Conservation (phyloP, 2,113 vertebrate species). For the Fregata magnificens region DNA sequence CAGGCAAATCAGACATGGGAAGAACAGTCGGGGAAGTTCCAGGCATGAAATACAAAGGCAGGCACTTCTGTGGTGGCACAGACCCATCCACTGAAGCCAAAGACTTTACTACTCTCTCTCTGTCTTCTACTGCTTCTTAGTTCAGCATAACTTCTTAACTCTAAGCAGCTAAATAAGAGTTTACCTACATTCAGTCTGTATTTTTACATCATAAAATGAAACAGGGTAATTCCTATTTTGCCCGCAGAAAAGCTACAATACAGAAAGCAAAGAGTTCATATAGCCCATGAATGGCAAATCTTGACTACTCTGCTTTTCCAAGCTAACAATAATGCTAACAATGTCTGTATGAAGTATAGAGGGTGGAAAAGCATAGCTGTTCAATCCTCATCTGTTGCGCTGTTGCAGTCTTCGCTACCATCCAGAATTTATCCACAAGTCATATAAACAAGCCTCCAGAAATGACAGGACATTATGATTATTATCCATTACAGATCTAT, state of each 20-base stretch:
- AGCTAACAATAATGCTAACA: neutral
- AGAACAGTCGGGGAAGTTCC: neutral
- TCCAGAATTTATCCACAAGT: neutral
- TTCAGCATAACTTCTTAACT: neutral
- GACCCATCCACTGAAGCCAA: neutral
- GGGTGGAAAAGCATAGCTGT: neutral
- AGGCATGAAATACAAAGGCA: fast-evolving
- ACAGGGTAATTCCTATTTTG: neutral
- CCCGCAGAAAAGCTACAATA: neutral
- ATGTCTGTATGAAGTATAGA: neutral
- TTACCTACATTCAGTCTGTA: neutral
- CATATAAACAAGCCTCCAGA: neutral
- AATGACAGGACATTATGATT: neutral
- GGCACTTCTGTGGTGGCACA: neutral
- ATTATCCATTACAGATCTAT: neutral
- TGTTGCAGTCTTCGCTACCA: neutral
- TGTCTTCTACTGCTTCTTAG: neutral
- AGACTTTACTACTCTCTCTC: neutral
- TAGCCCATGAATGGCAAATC: neutral
- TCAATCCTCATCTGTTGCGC: neutral
- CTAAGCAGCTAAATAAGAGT: neutral
- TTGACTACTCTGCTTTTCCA: neutral
- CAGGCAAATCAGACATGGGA: neutral
- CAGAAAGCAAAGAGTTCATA: neutral
- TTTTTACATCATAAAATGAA: neutral